Evolutionary conservation across 1,140 invertebrate genomes (phyloP).

Genomic region (Trichonephila inaurata): DNA sequence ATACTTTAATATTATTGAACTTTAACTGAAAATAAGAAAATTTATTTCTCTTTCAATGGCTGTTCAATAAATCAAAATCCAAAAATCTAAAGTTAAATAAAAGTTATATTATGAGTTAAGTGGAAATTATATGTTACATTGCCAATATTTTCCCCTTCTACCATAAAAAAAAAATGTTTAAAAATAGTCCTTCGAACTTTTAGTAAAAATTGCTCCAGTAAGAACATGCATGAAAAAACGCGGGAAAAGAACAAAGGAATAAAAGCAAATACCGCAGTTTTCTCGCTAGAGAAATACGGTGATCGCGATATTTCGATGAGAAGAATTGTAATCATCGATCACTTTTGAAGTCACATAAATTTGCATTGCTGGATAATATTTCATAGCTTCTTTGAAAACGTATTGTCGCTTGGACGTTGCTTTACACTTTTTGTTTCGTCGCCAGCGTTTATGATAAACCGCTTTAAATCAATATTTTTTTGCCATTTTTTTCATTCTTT

Average conservation of each 20-base stretch:
- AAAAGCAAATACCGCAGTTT: no score
- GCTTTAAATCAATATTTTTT: not conserved
- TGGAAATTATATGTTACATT: no score
- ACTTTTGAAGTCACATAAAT: conserved; percentile 37
- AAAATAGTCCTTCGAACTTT: not conserved
- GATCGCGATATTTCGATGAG: conserved; percentile 46
- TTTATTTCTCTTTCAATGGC: no score
- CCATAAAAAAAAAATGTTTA: no score
- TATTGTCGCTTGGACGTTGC: conserved; percentile 18
- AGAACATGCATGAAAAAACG: not conserved
- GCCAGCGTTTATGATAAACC: conserved; percentile 31
- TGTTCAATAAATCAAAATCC: no score
- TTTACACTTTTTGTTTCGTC: conserved; percentile 44
- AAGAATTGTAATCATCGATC: conserved; percentile 26
- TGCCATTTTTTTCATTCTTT: not conserved
- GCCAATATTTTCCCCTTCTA: no score
- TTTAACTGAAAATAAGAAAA: no score
- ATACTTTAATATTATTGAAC: no score
- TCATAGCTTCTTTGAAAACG: conserved; percentile 44
- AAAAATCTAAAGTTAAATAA: no score
- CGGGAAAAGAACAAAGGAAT: not conserved
- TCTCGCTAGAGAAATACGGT: not conserved
- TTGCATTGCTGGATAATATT: conserved; percentile 40
- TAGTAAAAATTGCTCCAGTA: not conserved
- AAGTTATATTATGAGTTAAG: no score